These are phyloP conservation scores for Platalea minor DNA, from an alignment of 2,797 vertebrate species.

Conservation along the genomic window DNA sequence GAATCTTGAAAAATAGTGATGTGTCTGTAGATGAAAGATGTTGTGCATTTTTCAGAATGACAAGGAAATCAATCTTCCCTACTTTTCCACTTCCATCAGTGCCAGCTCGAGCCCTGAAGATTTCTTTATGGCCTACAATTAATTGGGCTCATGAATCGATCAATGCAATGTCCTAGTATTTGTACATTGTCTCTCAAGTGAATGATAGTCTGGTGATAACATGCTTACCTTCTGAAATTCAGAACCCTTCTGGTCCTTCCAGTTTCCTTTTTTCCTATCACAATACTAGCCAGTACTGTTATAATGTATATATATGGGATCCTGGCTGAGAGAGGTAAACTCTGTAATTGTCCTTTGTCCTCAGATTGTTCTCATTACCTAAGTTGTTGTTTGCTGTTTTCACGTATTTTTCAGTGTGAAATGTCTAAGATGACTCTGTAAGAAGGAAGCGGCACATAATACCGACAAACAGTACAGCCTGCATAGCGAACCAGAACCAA, in stretches of 20 bases:
- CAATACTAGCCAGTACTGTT: background rate
- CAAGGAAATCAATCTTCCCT: background rate
- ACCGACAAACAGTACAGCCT: background rate
- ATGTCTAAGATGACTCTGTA: background rate
- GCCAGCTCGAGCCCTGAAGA: background rate
- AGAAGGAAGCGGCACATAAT: background rate
- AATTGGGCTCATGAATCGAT: background rate
- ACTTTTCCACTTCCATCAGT: background rate
- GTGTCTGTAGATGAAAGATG: background rate
- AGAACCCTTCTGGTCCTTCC: background rate
- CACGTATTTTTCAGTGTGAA: background rate
- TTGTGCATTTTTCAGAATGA: background rate
- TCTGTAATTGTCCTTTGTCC: background rate
- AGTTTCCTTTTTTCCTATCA: background rate
- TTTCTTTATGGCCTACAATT: background rate
- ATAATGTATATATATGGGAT: background rate
- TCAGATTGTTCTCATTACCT: background rate
- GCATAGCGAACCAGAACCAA: background rate
- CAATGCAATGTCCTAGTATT: background rate
- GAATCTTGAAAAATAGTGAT: background rate
- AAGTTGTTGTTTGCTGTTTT: background rate
- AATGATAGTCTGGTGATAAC: background rate
- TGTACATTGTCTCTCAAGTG: background rate
- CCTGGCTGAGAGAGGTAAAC: background rate
- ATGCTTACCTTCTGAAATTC: background rate